Conservation (phyloP, 2,888 invertebrate genomes). For the Pheosia tremula region DNA sequence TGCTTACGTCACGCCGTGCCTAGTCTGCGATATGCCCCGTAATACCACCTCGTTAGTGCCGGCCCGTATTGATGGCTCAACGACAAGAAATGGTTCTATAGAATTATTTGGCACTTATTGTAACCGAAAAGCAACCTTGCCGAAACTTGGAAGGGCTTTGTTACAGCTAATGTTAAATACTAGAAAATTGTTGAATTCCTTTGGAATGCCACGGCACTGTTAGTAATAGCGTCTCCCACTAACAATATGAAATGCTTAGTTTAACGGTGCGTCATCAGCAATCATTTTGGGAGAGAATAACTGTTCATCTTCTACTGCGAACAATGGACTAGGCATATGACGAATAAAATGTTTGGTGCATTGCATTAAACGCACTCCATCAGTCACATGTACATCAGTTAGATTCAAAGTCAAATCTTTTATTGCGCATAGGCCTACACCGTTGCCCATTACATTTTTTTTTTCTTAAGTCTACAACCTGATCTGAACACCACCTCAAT, state of each 20-base stretch:
- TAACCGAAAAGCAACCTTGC: constrained; percentile 7
- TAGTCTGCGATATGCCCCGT: background rate
- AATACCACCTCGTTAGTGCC: constrained; percentile 3
- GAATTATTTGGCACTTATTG: constrained; percentile 9
- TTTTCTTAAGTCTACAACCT: too few relatives aligned
- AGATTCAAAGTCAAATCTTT: too few relatives aligned
- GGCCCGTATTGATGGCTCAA: constrained; percentile 3
- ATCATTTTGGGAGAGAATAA: background rate
- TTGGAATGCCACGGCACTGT: background rate
- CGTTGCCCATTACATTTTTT: too few relatives aligned
- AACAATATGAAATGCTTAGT: background rate
- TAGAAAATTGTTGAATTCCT: background rate
- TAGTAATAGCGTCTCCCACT: background rate
- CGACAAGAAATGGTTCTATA: constrained; percentile 6
- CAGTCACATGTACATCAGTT: background rate
- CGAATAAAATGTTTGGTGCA: too few relatives aligned
- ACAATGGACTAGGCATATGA: background rate
- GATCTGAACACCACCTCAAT: too few relatives aligned
- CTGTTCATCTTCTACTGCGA: background rate
- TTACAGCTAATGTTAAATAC: background rate
- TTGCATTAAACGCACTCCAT: too few relatives aligned
- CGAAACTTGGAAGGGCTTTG: background rate
- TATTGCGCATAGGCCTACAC: too few relatives aligned
- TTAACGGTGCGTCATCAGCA: background rate
- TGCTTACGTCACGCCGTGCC: constrained; percentile 1